Base-by-base conservation (phyloP, 2,888 invertebrate genomes). In the Leptothorax acervorum region DNA sequence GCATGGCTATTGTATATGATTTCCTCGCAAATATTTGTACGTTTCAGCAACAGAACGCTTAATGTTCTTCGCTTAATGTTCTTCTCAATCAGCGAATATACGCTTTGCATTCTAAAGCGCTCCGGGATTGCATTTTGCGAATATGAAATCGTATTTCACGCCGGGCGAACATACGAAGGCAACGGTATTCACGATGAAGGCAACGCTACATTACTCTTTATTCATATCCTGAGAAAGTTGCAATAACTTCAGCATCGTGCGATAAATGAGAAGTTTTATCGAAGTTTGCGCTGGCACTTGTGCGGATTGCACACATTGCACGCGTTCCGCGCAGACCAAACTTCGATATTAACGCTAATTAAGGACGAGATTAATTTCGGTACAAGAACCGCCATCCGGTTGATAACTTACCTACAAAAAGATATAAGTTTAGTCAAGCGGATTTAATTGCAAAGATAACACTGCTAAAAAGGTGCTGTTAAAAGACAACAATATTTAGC, bases 201-300 rank as follows among this genome's bases (percentile, higher is more conserved):
- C 79, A 74, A 60, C 39, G 45, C 57, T 57, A 74, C 79, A 74
- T 79, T 74, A 60, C 79, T 81, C 79, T 81, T 81, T 75, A 81
- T 81, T 81, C 79, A 81, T 81, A 81, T 81, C 74, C 79, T 60
- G 76, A 79, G 79, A 81, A 81, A 81, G 79, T 81, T 79, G 79
- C 79, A 75, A 75, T 75, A 81, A 81, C 76, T 75, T 75, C 48
- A 75, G 57, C 79, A 74, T 45, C 75, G 79, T 35, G 28, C 76
- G 79, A 81, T 81, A 81, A 81, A 75, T 81, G 79, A 81, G 55
- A 81, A 81, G 75, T 81, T 81, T 81, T 81, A 81, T 74, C 75
- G 76, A 81, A 81, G 75, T 81, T 81, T 12, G 60, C 48, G 48
- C 48, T n/a, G 78, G 78, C 73, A 78, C 75, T 76, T 70, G 70